Conservation (phyloP, 2,113 vertebrate genomes). For the Suricata suricatta region DNA sequence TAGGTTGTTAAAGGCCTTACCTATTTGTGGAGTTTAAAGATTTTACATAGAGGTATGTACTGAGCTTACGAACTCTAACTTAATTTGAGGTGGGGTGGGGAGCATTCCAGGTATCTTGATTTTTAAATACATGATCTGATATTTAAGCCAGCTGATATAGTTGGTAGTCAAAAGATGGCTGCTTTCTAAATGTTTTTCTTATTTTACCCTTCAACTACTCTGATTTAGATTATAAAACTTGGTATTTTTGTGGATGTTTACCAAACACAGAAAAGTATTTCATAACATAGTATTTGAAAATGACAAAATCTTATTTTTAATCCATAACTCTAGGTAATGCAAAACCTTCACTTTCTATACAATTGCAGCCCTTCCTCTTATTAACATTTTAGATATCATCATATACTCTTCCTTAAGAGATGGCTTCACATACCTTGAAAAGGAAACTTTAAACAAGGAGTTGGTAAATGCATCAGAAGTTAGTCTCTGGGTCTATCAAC, state of each 20-base stretch:
- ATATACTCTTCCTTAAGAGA: background rate
- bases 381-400: background rate
- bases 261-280: conserved; percentile 13
- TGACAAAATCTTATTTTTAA: background rate
- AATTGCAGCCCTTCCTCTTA: background rate
- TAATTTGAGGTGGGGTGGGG: background rate
- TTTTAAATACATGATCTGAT: background rate
- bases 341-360: background rate
- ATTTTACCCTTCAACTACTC: background rate
- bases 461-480: background rate
- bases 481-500: background rate
- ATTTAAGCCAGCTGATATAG: conserved; percentile 30
- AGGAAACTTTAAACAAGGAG: conserved; percentile 7
- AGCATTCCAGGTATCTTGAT: conserved; percentile 1
- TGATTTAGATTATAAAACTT: background rate
- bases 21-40: conserved; percentile 99
- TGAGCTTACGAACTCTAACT: background rate
- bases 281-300: conserved; percentile 20
- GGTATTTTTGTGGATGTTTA: conserved; percentile 21
- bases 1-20: conserved; percentile 98
- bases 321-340: background rate
- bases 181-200: background rate
- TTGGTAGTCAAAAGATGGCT: background rate
- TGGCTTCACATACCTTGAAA: background rate
- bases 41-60: conserved; percentile 96